Evolutionary conservation across 2,797 vertebrate species (phyloP), one percentile per base, ranked within the genome.

Genomic region (Arvicola amphibius): DNA sequence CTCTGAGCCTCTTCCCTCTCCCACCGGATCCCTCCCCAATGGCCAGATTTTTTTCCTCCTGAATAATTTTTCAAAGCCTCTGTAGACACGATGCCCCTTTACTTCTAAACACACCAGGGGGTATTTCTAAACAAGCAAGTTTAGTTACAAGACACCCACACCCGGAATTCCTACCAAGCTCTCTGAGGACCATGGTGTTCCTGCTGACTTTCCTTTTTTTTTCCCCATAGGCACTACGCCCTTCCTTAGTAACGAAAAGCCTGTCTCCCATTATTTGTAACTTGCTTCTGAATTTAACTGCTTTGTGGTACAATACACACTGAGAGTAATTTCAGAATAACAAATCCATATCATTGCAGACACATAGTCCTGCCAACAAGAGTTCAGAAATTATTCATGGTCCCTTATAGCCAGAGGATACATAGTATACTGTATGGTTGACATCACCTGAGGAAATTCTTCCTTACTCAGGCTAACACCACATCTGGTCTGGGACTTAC

Each of bases 331-430:
- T 91, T 74, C 65, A 91, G 19, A 53, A 80, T 91, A 87, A 23
- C 76, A 59, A 91, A 91, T 73, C 81, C 74, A 71, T 94, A 79
- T 43, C 34, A 71, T 46, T 91, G 81, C 65, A 73, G 74, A 80
- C 43, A 69, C 65, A 59, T 29, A 53, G 7, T 43, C 53, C 29
- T 87, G 65, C 53, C 76, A 53, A 16, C 73, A 73, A 73, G 27
- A 7, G 6, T 51, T 61, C 88, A 91, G 88, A 53, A 94, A 89
- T 90, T 67, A 73, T 87, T 53, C 65, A 90, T 40, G 40, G 6
- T 78, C 71, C 65, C 25, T n/a, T 63, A 40, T n/a, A 34, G 53
- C 25, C 83, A 65, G 73, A 79, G 13, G 21, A 32, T n/a, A 86
- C 77, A 63, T 53, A 29, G 59, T 51, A 73, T 43, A 73, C 17